Conservation (phyloP, 2,888 invertebrate species). For the Lochmaea crataegi region DNA sequence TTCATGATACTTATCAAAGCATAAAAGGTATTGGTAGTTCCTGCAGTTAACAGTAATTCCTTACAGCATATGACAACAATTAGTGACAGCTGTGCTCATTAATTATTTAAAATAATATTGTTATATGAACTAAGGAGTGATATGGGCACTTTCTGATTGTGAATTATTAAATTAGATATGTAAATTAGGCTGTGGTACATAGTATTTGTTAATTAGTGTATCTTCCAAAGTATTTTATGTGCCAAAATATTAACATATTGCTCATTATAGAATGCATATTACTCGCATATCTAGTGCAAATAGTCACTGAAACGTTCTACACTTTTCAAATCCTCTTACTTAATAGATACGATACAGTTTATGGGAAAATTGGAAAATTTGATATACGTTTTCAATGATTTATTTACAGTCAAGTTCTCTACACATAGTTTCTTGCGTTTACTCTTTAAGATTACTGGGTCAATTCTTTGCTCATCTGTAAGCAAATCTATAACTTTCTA, state of each 20-base stretch:
- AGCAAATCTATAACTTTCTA: too few relatives aligned
- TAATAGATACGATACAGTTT: background rate
- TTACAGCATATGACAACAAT: background rate
- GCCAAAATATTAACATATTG: conserved; percentile 48
- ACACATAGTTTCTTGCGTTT: too few relatives aligned
- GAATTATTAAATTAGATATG: conserved; percentile 52
- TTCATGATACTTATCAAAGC: background rate
- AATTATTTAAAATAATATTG: conserved; percentile 31
- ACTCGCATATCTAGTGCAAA: conserved; percentile 23
- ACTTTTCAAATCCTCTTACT: background rate
- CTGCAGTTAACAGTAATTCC: background rate
- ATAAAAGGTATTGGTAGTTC: too few relatives aligned
- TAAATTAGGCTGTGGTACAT: conserved; percentile 57
- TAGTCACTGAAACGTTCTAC: conserved; percentile 15
- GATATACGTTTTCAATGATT: background rate
- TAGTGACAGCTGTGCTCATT: conserved; percentile 17
- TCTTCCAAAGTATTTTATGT: conserved; percentile 50
- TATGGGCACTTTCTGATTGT: conserved; percentile 57
- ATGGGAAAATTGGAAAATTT: too few relatives aligned
- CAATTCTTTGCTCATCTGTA: too few relatives aligned
- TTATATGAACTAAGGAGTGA: conserved; percentile 51
- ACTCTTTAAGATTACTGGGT: too few relatives aligned
- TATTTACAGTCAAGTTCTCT: background rate
- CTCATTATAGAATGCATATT: conserved; percentile 46
- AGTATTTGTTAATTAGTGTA: conserved; percentile 53